phyloP scores from a whole-genome alignment of 1,140 invertebrate species.

The Listronotus bonariensis region DNA sequence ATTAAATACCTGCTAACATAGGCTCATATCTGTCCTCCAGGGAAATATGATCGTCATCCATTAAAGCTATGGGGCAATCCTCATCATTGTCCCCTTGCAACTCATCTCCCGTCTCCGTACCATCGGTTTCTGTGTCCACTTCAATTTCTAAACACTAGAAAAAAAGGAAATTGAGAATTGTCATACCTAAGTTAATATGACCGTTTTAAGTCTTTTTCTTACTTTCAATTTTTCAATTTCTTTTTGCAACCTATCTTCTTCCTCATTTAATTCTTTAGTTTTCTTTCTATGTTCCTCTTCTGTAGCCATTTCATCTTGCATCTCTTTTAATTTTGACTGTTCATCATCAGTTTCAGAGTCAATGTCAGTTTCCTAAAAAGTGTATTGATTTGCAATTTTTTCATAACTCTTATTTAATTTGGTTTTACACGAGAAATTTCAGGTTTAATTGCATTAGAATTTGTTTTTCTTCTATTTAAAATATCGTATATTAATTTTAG shows the following conservation, averaged over 20 bases:
- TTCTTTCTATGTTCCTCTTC: slow-evolving; percentile 55
- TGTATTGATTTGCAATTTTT: too few relatives aligned
- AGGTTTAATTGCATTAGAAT: too few relatives aligned
- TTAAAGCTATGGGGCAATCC: slow-evolving; percentile 27
- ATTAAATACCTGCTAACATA: slow-evolving; percentile 62
- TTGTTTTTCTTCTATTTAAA: too few relatives aligned
- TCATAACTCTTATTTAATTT: too few relatives aligned
- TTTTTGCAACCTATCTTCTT: slow-evolving; percentile 78
- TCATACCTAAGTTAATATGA: background rate
- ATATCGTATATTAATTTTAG: too few relatives aligned
- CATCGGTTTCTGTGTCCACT: slow-evolving; percentile 80
- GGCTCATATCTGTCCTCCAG: slow-evolving; percentile 72
- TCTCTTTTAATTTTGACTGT: slow-evolving; percentile 50
- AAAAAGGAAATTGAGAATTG: slow-evolving; percentile 4
- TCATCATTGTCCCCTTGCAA: slow-evolving; percentile 61
- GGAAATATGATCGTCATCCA: slow-evolving; percentile 49
- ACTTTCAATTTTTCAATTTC: slow-evolving; percentile 73
- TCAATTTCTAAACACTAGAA: slow-evolving; percentile 77
- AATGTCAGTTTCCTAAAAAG: slow-evolving; percentile 36
- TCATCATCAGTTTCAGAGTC: slow-evolving; percentile 57
- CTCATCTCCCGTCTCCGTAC: slow-evolving; percentile 71
- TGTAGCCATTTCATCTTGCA: slow-evolving; percentile 51
- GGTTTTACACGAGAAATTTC: too few relatives aligned
- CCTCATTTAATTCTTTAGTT: slow-evolving; percentile 69
- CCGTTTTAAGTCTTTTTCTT: background rate